phyloP scores from a whole-genome alignment of 2,888 invertebrate species.

The Pachliopta kotzebuea region DNA sequence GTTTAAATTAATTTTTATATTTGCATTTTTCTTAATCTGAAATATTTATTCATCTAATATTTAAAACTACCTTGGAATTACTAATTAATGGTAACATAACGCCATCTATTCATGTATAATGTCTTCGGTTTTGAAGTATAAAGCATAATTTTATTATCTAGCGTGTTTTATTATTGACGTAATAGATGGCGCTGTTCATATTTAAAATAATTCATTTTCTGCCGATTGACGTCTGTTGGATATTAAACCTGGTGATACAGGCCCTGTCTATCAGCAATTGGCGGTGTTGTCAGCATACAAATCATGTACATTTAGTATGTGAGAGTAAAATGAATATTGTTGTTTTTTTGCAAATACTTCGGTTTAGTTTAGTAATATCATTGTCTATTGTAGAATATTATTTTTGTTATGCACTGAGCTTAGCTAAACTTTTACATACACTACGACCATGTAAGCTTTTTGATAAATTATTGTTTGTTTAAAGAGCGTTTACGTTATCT shows the following conservation, averaged over 20 bases:
- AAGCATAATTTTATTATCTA: not conserved
- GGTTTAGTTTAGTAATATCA: not conserved
- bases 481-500: constrained; percentile 6
- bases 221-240: too few species aligned
- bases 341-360: too few species aligned
- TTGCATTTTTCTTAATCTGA: not conserved
- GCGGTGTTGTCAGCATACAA: too few species aligned
- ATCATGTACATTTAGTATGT: too few species aligned
- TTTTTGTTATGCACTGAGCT: too few species aligned
- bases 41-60: not conserved
- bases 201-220: not conserved
- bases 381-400: not conserved
- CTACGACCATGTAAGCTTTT: not conserved
- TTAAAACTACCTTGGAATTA: not conserved
- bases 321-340: too few species aligned
- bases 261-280: too few species aligned
- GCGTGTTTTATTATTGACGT: not conserved
- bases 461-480: not conserved
- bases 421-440: not conserved
- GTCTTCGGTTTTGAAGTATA: not conserved
- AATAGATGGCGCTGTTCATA: not conserved
- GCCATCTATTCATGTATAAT: not conserved
- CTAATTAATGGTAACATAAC: not conserved
- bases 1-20: too few species aligned
- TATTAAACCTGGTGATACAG: too few species aligned